A percentile compares a stretch with the other conserved stretches of the same genome.
Evolutionary conservation across 1,140 invertebrate genomes (phyloP).

Genomic region (Maniola jurtina): DNA sequence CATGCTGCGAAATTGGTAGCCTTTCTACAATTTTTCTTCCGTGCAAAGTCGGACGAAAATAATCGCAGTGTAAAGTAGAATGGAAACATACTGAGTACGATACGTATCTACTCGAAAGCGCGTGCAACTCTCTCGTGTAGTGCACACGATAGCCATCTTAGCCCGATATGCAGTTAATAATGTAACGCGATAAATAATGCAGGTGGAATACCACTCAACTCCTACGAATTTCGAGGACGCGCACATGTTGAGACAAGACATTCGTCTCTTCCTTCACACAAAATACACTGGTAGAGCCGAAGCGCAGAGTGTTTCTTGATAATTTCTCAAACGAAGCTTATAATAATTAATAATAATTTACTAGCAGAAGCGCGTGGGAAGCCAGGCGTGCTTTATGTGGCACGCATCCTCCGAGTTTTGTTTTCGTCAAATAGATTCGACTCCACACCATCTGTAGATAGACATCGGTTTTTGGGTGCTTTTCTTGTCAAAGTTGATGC

Average conservation of each 20-base stretch:
- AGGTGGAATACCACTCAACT: conserved; percentile 61
- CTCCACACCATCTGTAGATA: too few relatives aligned
- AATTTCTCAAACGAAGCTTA: background rate
- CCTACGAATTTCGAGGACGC: conserved; percentile 33
- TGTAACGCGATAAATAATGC: conserved; percentile 71
- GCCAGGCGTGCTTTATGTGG: too few relatives aligned
- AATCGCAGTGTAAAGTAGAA: conserved; percentile 30
- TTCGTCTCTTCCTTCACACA: background rate
- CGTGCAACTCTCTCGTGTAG: conserved; percentile 66
- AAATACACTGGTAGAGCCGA: too few relatives aligned
- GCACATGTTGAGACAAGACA: conserved; percentile 15
- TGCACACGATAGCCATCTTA: conserved; percentile 64
- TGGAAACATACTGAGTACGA: conserved; percentile 42
- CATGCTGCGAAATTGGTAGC: too few relatives aligned
- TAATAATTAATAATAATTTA: too few relatives aligned
- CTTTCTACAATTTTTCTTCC: too few relatives aligned
- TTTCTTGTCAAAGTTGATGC: too few relatives aligned
- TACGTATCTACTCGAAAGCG: conserved; percentile 64
- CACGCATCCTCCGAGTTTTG: too few relatives aligned
- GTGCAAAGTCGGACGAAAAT: conserved; percentile 3
- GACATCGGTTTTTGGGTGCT: too few relatives aligned
- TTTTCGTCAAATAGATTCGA: too few relatives aligned
- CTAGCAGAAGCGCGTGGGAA: too few relatives aligned
- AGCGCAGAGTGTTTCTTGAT: too few relatives aligned
- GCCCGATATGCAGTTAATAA: conserved; percentile 71